Evolutionary conservation across 2,113 vertebrate species (phyloP).

Genomic region (Sclerurus mexicanus): DNA sequence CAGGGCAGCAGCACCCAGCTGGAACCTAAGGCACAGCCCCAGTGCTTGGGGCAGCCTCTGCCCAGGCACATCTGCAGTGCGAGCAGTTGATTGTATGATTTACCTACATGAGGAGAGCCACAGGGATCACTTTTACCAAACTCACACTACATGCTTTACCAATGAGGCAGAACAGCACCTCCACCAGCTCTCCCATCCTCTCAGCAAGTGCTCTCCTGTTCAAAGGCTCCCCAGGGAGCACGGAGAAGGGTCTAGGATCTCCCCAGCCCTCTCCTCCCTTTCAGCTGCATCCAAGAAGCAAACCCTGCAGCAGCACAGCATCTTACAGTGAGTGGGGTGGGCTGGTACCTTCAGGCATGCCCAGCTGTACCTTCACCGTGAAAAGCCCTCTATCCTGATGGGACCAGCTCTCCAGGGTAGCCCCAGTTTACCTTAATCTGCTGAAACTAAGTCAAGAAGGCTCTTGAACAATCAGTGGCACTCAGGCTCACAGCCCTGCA

Average conservation of each 20-base stretch:
- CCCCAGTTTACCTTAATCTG: not conserved
- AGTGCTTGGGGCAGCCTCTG: not conserved
- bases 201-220: not conserved
- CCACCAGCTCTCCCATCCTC: not conserved
- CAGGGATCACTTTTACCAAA: not conserved
- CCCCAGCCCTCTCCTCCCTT: not conserved
- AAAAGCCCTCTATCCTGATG: not conserved
- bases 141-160: rapidly evolving
- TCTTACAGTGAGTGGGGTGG: not conserved
- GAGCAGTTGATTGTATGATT: rapidly evolving
- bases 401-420: not conserved
- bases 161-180: not conserved
- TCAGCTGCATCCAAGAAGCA: not conserved
- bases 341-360: not conserved
- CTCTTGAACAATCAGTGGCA: not conserved
- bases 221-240: not conserved
- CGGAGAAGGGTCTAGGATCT: not conserved
- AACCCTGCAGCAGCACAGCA: not conserved
- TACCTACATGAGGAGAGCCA: not conserved
- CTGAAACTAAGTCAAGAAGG: not conserved
- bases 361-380: not conserved
- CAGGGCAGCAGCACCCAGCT: not conserved
- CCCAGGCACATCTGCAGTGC: rapidly evolving
- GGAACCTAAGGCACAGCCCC: not conserved
- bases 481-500: not conserved